phyloP scores from a whole-genome alignment of 2,888 invertebrate species.

The Dugesia japonica region DNA sequence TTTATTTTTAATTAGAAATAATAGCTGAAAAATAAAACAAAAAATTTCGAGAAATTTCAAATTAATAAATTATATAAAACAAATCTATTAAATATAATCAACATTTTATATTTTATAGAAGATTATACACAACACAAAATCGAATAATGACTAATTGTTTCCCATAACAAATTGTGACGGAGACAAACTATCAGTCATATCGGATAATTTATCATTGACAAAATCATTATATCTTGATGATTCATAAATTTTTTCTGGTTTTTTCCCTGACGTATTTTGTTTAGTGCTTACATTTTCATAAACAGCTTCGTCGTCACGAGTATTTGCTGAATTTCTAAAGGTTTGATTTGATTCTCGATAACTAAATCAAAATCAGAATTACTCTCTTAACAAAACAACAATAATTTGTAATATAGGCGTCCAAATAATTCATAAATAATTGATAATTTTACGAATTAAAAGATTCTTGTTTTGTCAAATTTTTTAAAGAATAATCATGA shows the following conservation, averaged over 20 bases:
- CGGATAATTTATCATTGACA: slow-evolving; percentile 6
- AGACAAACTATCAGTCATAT: slow-evolving; percentile 8
- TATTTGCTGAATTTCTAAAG: neutral
- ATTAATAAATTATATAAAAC: too few relatives aligned
- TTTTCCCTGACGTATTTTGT: neutral
- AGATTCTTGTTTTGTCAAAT: too few relatives aligned
- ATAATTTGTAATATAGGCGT: too few relatives aligned
- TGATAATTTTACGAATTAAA: too few relatives aligned
- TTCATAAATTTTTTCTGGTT: slow-evolving; percentile 10
- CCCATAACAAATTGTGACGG: neutral
- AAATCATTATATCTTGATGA: slow-evolving; percentile 20
- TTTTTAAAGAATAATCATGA: too few relatives aligned
- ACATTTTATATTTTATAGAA: slow-evolving; percentile 7
- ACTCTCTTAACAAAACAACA: too few relatives aligned
- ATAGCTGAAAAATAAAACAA: too few relatives aligned
- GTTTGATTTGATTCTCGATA: slow-evolving; percentile 1
- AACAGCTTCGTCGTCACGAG: neutral
- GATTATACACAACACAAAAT: neutral
- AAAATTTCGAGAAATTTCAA: too few relatives aligned
- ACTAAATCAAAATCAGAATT: neutral
- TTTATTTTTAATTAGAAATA: too few relatives aligned
- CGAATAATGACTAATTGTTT: slow-evolving; percentile 1
- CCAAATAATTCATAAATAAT: too few relatives aligned
- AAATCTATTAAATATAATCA: neutral
- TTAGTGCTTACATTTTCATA: slow-evolving; percentile 16